Percentiles rank a stretch among this genome's conserved stretches.
Evolutionary conservation across 2,888 invertebrate genomes (phyloP).

Genomic region (Ctenicera cuprea): DNA sequence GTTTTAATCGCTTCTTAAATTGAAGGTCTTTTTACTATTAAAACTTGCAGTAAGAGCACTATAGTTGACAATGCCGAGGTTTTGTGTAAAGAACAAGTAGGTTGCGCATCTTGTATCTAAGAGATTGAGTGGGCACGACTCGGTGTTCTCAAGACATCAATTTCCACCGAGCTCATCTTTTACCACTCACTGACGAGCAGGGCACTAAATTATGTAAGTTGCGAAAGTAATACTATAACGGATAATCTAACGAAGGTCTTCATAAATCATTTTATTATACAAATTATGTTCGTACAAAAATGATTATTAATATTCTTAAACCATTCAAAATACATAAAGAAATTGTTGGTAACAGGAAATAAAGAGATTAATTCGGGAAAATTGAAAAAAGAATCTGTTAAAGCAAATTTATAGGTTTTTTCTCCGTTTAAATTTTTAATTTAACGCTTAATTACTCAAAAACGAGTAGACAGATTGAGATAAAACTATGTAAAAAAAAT

Average conservation of each 20-base stretch:
- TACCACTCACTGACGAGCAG: slow-evolving; percentile 50
- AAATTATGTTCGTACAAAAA: slow-evolving; percentile 14
- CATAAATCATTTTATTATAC: slow-evolving; percentile 44
- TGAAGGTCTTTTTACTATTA: not conserved
- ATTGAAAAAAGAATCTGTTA: too few species aligned
- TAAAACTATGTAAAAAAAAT: too few species aligned
- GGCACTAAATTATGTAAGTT: slow-evolving; percentile 48
- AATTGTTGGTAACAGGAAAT: too few species aligned
- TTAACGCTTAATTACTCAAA: too few species aligned
- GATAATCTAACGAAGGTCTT: slow-evolving; percentile 43
- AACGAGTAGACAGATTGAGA: too few species aligned
- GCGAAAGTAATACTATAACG: slow-evolving; percentile 48
- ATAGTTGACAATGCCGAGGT: slow-evolving; percentile 50
- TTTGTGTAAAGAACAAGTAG: slow-evolving; percentile 54
- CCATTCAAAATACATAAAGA: too few species aligned
- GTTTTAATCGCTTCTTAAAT: not conserved
- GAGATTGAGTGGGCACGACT: slow-evolving; percentile 57
- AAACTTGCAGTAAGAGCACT: slow-evolving; percentile 35
- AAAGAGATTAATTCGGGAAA: too few species aligned
- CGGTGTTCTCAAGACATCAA: slow-evolving; percentile 56
- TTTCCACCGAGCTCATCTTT: slow-evolving; percentile 54
- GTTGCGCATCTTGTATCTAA: slow-evolving; percentile 56
- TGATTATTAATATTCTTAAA: too few species aligned
- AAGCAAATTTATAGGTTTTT: too few species aligned
- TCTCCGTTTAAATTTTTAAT: too few species aligned